These are phyloP conservation scores for Acanthisitta chloris DNA, from an alignment of 2,113 vertebrate genomes.

Conservation along the genomic window DNA sequence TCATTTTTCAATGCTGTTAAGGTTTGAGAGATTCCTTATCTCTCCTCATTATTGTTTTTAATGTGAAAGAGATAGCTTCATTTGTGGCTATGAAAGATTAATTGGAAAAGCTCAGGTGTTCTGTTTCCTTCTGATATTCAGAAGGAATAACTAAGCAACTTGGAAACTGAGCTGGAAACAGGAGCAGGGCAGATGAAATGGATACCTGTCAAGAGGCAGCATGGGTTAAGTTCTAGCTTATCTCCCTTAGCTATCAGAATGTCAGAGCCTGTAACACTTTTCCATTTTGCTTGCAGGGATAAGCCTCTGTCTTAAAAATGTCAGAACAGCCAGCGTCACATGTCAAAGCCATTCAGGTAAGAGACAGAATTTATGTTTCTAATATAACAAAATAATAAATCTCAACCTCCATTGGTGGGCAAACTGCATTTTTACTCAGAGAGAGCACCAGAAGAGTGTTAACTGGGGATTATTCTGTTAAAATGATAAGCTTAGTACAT, in stretches of 20 bases:
- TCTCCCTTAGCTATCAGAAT: constrained; percentile 70
- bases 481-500: not conserved
- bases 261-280: constrained; percentile 68
- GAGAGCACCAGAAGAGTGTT: not conserved
- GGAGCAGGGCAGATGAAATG: constrained; percentile 78
- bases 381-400: not conserved
- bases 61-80: constrained; percentile 61
- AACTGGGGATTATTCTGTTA: constrained; percentile 15
- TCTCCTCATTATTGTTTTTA: constrained; percentile 60
- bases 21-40: constrained; percentile 58
- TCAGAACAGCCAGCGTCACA: constrained; percentile 93
- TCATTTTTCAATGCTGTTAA: not conserved
- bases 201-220: constrained; percentile 64
- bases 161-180: constrained; percentile 81
- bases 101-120: constrained; percentile 79
- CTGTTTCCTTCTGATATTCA: constrained; percentile 66
- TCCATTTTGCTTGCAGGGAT: constrained; percentile 73
- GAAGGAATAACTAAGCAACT: constrained; percentile 83
- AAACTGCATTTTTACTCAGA: not conserved
- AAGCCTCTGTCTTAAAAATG: constrained; percentile 79
- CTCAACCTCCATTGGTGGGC: not conserved
- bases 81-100: constrained; percentile 90
- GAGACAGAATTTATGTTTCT: constrained; percentile 65
- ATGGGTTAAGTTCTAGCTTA: constrained; percentile 73
- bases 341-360: constrained; percentile 97